Evolutionary conservation across 2,797 vertebrate species (phyloP).

Genomic region (Xenentodon cancila): DNA sequence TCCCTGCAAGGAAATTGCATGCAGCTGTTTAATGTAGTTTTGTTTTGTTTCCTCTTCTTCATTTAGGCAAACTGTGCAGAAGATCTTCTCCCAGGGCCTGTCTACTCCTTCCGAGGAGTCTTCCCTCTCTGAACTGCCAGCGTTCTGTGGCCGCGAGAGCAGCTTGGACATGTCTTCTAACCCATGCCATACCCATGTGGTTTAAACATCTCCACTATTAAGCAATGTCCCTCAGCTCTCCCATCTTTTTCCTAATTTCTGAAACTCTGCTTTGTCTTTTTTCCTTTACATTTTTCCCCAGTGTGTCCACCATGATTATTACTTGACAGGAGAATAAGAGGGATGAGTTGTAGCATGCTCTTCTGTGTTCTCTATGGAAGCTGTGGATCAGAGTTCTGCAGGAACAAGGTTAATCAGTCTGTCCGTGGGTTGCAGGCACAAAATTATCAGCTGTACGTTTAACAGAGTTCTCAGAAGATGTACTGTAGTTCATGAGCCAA

Average conservation of each 20-base stretch:
- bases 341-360: constrained; percentile 59
- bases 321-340: constrained; percentile 68
- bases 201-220: constrained; percentile 53
- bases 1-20: too few relatives aligned
- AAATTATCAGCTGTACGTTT: constrained; percentile 30
- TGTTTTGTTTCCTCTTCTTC: neutral
- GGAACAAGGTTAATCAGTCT: constrained; percentile 50
- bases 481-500: too few relatives aligned
- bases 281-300: neutral
- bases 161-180: constrained; percentile 85
- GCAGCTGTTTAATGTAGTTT: too few relatives aligned
- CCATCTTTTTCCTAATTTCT: constrained; percentile 24
- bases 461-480: neutral
- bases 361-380: constrained; percentile 66
- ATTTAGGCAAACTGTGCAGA: constrained; percentile 90
- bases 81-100: constrained; percentile 83
- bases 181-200: constrained; percentile 85
- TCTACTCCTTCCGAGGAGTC: constrained; percentile 81
- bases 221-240: constrained; percentile 12
- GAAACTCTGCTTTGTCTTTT: neutral
- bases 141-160: constrained; percentile 90
- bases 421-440: constrained; percentile 24
- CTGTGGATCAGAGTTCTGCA: constrained; percentile 45
- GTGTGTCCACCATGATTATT: constrained; percentile 69
- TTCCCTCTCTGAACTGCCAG: constrained; percentile 77